A percentile compares a stretch with the other conserved stretches of the same genome.
phyloP scores from a whole-genome alignment of 2,113 vertebrate genomes.

The Phocoena phocoena region DNA sequence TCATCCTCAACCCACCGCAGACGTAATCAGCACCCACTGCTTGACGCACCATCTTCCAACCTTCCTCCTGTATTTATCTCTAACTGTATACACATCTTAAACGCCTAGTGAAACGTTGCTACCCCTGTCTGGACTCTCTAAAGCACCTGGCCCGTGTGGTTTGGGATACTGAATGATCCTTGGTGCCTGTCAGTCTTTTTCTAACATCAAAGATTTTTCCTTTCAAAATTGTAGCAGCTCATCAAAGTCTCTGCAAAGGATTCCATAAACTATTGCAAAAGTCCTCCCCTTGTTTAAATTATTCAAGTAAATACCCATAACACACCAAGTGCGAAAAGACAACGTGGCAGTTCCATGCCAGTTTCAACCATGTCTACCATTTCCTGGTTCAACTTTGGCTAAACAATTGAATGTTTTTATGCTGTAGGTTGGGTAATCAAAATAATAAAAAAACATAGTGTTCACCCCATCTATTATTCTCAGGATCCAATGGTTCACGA shows the following conservation, averaged over 20 bases:
- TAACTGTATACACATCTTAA: neutral
- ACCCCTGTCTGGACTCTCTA: neutral
- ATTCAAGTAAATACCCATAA: neutral
- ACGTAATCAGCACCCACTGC: neutral
- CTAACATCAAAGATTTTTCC: neutral
- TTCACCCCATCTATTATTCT: neutral
- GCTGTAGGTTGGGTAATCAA: neutral
- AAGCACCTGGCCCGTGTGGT: neutral
- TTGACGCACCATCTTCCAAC: neutral
- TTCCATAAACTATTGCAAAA: neutral
- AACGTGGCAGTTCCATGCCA: neutral
- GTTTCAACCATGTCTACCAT: neutral
- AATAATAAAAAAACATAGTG: neutral
- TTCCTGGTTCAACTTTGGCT: neutral
- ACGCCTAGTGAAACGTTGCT: neutral
- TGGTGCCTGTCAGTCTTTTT: neutral
- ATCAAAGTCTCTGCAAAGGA: neutral
- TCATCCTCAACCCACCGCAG: neutral
- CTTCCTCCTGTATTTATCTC: neutral
- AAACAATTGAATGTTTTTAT: neutral
- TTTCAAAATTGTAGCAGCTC: neutral
- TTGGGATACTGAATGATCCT: neutral
- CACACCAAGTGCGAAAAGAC: neutral
- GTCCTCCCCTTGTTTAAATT: neutral
- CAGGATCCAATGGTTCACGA: neutral